Evolutionary conservation across 2,888 invertebrate species (phyloP).

Genomic region (Theretra japonica): DNA sequence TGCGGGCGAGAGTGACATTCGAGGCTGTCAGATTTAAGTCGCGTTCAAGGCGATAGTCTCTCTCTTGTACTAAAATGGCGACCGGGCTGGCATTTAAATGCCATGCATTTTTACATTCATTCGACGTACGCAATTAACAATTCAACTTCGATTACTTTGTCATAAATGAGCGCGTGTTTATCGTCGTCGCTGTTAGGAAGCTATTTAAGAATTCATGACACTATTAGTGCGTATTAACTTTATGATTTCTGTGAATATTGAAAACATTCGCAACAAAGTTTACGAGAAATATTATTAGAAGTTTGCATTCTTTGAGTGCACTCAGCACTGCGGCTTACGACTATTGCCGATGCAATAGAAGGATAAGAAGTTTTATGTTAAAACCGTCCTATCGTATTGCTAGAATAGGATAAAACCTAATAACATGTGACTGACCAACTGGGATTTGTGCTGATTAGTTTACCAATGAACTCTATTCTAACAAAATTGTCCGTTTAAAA

Average conservation of each 20-base stretch:
- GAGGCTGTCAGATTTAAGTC: slow-evolving; percentile 84
- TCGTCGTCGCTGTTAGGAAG: slow-evolving; percentile 65
- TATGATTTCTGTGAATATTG: slow-evolving; percentile 65
- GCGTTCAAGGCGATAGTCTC: slow-evolving; percentile 82
- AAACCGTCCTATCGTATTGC: neutral
- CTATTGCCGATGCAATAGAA: slow-evolving; percentile 14
- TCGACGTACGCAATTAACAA: slow-evolving; percentile 79
- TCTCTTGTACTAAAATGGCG: slow-evolving; percentile 81
- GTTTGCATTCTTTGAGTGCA: slow-evolving; percentile 36
- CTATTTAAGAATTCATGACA: slow-evolving; percentile 64
- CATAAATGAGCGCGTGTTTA: slow-evolving; percentile 69
- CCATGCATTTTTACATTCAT: slow-evolving; percentile 83
- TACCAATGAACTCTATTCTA: neutral
- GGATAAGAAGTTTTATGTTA: slow-evolving; percentile 20
- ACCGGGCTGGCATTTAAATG: slow-evolving; percentile 82
- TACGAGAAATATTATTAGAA: slow-evolving; percentile 56
- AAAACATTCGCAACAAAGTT: slow-evolving; percentile 62
- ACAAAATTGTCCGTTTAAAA: neutral
- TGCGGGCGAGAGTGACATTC: slow-evolving; percentile 79
- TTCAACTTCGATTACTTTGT: slow-evolving; percentile 80
- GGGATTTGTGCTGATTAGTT: slow-evolving; percentile 16
- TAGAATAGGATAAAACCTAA: neutral
- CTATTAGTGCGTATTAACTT: slow-evolving; percentile 66
- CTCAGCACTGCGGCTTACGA: neutral
- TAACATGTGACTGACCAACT: neutral